Conservation (phyloP, 1,140 invertebrate genomes). For the Aculops lycopersici region DNA sequence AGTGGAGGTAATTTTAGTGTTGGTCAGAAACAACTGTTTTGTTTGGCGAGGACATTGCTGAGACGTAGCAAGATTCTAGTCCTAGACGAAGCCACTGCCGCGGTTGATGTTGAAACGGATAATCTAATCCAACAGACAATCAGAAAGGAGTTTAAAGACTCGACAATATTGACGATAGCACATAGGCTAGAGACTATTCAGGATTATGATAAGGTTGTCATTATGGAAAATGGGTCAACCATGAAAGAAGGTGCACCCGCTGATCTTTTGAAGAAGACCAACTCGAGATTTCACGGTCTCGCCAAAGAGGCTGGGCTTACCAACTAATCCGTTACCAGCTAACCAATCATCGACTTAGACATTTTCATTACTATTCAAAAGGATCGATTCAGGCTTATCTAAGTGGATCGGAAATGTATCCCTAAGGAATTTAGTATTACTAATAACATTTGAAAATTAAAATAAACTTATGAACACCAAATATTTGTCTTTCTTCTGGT, state of each 20-base stretch:
- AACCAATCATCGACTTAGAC: no score
- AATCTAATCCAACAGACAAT: slow-evolving; percentile 18
- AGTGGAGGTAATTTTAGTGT: slow-evolving; percentile 21
- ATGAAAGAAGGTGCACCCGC: slow-evolving; percentile 7
- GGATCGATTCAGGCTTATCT: no score
- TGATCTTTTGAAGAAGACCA: slow-evolving; percentile 1
- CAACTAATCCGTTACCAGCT: no score
- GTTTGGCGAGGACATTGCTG: slow-evolving; percentile 21
- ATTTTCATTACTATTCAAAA: no score
- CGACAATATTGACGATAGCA: slow-evolving; percentile 19
- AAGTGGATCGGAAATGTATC: no score
- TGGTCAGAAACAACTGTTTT: slow-evolving; percentile 22
- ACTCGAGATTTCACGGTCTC: slow-evolving; percentile 7
- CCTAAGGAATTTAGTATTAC: no score
- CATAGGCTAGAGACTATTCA: slow-evolving; percentile 18
- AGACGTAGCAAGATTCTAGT: slow-evolving; percentile 23
- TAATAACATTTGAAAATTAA: no score
- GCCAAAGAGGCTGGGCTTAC: slow-evolving; percentile 11
- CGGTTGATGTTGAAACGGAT: slow-evolving; percentile 18
- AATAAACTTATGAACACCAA: no score
- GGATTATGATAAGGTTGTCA: slow-evolving; percentile 13
- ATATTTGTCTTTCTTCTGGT: no score
- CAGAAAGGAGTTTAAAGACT: slow-evolving; percentile 14
- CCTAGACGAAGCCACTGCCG: slow-evolving; percentile 19
- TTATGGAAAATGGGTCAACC: slow-evolving; percentile 8